A percentile compares a stretch with the other conserved stretches of the same genome.
phyloP scores from a whole-genome alignment of 2,888 invertebrate species.

The Athripsodes cinereus region DNA sequence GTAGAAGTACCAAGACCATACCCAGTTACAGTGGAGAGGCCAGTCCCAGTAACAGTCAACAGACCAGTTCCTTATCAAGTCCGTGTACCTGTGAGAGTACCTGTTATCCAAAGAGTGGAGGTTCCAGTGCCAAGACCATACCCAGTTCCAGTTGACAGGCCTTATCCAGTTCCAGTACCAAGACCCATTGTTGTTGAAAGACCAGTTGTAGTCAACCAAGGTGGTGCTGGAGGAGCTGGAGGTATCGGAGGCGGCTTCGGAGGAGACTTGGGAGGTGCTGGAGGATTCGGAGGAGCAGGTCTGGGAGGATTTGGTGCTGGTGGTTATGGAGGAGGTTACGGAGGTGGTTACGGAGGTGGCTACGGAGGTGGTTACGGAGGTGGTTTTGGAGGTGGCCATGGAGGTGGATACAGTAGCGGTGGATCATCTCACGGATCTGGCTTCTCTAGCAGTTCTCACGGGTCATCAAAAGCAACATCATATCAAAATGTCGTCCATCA shows the following conservation, averaged over 20 bases:
- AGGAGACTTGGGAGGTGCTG: constrained; percentile 30
- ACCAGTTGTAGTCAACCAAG: constrained; percentile 37
- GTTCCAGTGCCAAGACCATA: constrained; percentile 36
- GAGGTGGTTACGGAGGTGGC: constrained; percentile 10
- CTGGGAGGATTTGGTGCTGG: constrained; percentile 3
- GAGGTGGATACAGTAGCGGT: neutral
- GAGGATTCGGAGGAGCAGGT: neutral
- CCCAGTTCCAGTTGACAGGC: constrained; percentile 46
- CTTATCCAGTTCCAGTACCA: constrained; percentile 44
- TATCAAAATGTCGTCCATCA: neutral
- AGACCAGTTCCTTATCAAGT: constrained; percentile 26
- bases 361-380: constrained; percentile 5
- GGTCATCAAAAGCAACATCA: neutral
- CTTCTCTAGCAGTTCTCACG: neutral
- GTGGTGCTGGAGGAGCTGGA: constrained; percentile 6
- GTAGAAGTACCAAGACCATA: constrained; percentile 40
- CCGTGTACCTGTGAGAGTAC: constrained; percentile 21
- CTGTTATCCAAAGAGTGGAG: constrained; percentile 24
- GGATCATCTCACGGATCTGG: neutral
- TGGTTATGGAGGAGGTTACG: neutral
- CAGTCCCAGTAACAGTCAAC: constrained; percentile 24
- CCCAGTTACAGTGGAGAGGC: constrained; percentile 23
- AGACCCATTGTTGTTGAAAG: constrained; percentile 35
- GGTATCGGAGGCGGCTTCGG: constrained; percentile 10
- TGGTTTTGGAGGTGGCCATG: constrained; percentile 18